phyloP scores from a whole-genome alignment of 2,797 vertebrate genomes.

The Remorina albescens region DNA sequence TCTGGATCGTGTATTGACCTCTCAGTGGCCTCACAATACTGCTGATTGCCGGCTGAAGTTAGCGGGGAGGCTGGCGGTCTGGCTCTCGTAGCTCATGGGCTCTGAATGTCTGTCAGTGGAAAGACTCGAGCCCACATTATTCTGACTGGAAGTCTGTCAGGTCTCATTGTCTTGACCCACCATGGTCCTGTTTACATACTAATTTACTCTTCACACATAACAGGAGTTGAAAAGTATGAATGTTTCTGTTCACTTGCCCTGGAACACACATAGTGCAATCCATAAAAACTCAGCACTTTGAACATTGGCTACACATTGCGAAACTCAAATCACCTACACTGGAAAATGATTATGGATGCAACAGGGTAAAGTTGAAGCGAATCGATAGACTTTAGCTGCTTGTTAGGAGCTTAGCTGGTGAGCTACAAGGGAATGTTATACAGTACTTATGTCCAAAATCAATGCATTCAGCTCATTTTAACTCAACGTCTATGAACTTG shows the following conservation, averaged over 20 bases:
- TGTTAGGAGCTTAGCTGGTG: constrained; percentile 54
- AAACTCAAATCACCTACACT: constrained; percentile 55
- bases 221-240: constrained; percentile 47
- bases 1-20: constrained; percentile 77
- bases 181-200: constrained; percentile 79
- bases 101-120: constrained; percentile 72
- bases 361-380: constrained; percentile 61
- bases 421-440: constrained; percentile 51
- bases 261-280: constrained; percentile 46
- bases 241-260: constrained; percentile 37
- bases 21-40: constrained; percentile 63
- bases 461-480: constrained; percentile 47
- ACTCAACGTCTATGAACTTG: constrained; percentile 51
- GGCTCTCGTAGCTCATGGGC: constrained; percentile 64
- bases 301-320: constrained; percentile 41
- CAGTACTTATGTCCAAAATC: constrained; percentile 49
- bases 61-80: constrained; percentile 70
- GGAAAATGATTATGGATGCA: constrained; percentile 62
- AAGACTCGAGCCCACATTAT: constrained; percentile 77
- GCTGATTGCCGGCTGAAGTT: constrained; percentile 75
- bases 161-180: constrained; percentile 77
- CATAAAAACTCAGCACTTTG: constrained; percentile 58
- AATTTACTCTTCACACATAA: constrained; percentile 64
- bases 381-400: constrained; percentile 69
- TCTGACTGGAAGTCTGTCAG: constrained; percentile 74